Evolutionary conservation across 2,113 vertebrate species (phyloP).

Genomic region (Pygoscelis antarcticus): DNA sequence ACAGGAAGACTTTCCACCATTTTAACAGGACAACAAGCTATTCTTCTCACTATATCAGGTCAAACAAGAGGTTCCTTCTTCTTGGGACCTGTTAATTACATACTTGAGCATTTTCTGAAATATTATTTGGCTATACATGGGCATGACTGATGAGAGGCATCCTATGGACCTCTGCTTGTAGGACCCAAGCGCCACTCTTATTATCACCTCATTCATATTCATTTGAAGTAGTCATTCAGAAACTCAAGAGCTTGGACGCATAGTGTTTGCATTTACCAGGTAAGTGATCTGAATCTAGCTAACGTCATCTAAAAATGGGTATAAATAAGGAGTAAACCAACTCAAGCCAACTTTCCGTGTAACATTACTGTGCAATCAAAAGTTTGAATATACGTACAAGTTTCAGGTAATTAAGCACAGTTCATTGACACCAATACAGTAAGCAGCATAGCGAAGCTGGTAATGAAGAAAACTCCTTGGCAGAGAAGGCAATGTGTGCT

Average conservation of each 20-base stretch:
- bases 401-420: background rate
- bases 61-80: background rate
- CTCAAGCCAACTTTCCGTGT: background rate
- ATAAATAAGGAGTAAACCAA: background rate
- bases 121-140: background rate
- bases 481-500: background rate
- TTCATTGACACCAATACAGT: background rate
- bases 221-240: background rate
- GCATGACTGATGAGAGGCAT: background rate
- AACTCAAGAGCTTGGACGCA: rapidly evolving
- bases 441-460: background rate
- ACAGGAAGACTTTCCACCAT: background rate
- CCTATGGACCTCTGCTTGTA: background rate
- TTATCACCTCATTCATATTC: background rate
- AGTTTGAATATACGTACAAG: background rate
- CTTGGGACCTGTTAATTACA: background rate
- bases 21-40: background rate
- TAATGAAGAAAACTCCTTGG: background rate
- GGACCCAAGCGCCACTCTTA: background rate
- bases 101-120: background rate
- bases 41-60: background rate
- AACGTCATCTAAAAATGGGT: rapidly evolving
- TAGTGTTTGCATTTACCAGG: background rate
- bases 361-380: background rate
- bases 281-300: background rate